These are phyloP conservation scores for Spialia ferax DNA, from an alignment of 2,888 invertebrate genomes.

Conservation along the genomic window DNA sequence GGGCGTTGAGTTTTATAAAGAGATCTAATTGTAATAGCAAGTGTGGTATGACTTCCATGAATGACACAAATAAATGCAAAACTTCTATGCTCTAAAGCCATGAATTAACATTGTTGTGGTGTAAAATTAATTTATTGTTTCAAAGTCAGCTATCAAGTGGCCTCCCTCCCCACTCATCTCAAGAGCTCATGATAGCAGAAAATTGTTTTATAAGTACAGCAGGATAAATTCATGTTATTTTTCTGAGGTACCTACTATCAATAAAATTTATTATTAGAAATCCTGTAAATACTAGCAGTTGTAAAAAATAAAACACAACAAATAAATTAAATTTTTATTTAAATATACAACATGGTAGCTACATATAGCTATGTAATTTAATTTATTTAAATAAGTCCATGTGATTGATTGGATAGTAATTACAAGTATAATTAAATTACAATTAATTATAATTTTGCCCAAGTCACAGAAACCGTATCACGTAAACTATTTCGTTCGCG, in stretches of 20 bases:
- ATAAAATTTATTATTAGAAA: too few relatives aligned
- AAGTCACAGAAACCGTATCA: conserved; percentile 50
- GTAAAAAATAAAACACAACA: conserved; percentile 41
- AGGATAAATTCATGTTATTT: too few relatives aligned
- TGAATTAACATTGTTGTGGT: too few relatives aligned
- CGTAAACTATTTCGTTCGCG: conserved; percentile 58
- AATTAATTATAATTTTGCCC: conserved; percentile 59
- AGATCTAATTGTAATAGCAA: conserved; percentile 34
- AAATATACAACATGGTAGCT: conserved; percentile 82
- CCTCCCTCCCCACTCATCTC: too few relatives aligned
- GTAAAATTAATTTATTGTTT: too few relatives aligned
- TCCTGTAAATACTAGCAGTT: too few relatives aligned
- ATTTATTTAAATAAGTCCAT: conserved; percentile 75
- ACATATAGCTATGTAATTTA: conserved; percentile 75
- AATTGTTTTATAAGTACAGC: too few relatives aligned
- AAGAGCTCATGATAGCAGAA: too few relatives aligned
- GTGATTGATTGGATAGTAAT: conserved; percentile 64
- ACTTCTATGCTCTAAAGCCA: too few relatives aligned
- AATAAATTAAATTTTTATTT: conserved; percentile 76
- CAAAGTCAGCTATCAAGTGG: too few relatives aligned
- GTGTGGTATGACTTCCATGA: conserved; percentile 43
- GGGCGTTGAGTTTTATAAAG: conserved; percentile 47
- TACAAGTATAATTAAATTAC: conserved; percentile 49
- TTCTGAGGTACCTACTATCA: too few relatives aligned
- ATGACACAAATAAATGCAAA: too few relatives aligned